Conservation (phyloP, 2,888 invertebrate species). For the Epinotia bilunana region DNA sequence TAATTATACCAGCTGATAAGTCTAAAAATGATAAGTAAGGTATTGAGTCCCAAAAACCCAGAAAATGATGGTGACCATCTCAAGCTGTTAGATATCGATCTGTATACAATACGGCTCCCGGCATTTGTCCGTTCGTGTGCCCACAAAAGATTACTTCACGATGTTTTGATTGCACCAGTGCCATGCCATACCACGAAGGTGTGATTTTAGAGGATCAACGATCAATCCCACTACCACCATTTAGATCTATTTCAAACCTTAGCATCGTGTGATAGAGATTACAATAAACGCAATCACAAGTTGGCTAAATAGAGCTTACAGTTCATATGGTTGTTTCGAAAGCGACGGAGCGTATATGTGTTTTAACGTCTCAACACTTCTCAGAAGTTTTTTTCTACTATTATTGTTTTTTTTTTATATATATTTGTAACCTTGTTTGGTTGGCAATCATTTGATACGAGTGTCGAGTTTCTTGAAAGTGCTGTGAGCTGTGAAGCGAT, state of each 20-base stretch:
- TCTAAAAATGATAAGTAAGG: background rate
- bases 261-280: slow-evolving; percentile 45
- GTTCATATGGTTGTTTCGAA: slow-evolving; percentile 55
- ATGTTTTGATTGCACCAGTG: slow-evolving; percentile 75
- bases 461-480: slow-evolving; percentile 34
- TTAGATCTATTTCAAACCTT: slow-evolving; percentile 47
- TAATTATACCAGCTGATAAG: too few relatives aligned
- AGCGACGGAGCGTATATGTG: slow-evolving; percentile 67
- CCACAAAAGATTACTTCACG: slow-evolving; percentile 73
- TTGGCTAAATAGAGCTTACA: slow-evolving; percentile 16
- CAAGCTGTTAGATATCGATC: slow-evolving; percentile 68
- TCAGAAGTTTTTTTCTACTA: slow-evolving; percentile 55
- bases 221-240: slow-evolving; percentile 43
- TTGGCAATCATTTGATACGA: slow-evolving; percentile 40
- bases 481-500: slow-evolving; percentile 28
- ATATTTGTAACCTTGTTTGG: slow-evolving; percentile 40
- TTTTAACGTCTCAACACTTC: slow-evolving; percentile 73
- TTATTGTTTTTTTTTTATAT: slow-evolving; percentile 33
- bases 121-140: slow-evolving; percentile 63
- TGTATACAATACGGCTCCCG: slow-evolving; percentile 59
- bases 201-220: slow-evolving; percentile 56
- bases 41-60: slow-evolving; percentile 6
- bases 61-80: slow-evolving; percentile 47
- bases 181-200: slow-evolving; percentile 60
- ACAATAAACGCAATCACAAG: background rate